phyloP scores from a whole-genome alignment of 2,888 invertebrate species.

The Troides helena region DNA sequence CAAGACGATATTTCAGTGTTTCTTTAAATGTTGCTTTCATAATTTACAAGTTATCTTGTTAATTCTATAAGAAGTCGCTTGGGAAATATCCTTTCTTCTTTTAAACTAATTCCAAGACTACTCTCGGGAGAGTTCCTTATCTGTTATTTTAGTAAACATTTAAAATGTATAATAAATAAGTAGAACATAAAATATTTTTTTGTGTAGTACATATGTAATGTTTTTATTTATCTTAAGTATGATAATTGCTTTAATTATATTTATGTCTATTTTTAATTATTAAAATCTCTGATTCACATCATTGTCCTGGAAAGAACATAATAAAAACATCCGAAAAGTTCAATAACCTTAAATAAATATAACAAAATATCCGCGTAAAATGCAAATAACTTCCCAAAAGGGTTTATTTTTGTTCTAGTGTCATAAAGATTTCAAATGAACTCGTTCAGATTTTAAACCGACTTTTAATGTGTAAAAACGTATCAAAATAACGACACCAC shows the following conservation, averaged over 20 bases:
- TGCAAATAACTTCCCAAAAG: neutral
- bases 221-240: no score
- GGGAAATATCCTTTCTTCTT: constrained; percentile 73
- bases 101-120: constrained; percentile 66
- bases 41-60: constrained; percentile 76
- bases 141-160: neutral
- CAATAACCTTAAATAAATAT: neutral
- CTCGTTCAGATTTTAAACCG: constrained; percentile 14
- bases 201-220: no score
- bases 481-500: constrained; percentile 21
- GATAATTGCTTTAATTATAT: no score
- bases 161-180: neutral
- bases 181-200: no score
- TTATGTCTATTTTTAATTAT: neutral
- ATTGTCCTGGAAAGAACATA: neutral
- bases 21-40: neutral
- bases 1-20: neutral
- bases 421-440: constrained; percentile 16
- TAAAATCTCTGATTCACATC: neutral
- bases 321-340: neutral
- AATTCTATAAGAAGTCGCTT: constrained; percentile 71
- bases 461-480: constrained; percentile 23
- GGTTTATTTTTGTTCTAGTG: neutral
- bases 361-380: neutral
- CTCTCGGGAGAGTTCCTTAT: constrained; percentile 23